phyloP scores from a whole-genome alignment of 2,888 invertebrate genomes.

The Ectemnius continuus region DNA sequence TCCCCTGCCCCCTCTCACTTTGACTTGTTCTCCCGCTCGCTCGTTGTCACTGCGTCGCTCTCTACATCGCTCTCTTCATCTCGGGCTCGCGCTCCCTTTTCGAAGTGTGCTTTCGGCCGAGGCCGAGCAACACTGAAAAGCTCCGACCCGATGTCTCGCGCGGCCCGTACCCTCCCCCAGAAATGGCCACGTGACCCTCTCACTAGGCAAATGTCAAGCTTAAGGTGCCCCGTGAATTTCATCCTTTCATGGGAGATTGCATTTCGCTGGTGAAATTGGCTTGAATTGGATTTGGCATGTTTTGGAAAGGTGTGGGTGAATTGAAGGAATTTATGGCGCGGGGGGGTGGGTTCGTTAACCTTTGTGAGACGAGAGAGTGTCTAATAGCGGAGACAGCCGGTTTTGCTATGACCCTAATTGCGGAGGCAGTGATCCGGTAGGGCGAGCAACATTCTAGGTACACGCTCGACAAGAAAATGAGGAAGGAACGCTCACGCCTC shows the following conservation, averaged over 20 bases:
- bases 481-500: neutral
- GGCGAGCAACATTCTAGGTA: neutral
- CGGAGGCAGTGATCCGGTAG: constrained; percentile 6
- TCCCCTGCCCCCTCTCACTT: neutral
- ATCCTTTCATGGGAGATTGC: too few species aligned
- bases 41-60: too few species aligned
- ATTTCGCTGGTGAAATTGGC: too few species aligned
- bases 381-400: constrained; percentile 33
- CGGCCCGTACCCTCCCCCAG: constrained; percentile 38
- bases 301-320: too few species aligned
- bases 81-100: constrained; percentile 40
- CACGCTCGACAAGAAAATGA: neutral
- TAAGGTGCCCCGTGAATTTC: too few species aligned
- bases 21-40: too few species aligned
- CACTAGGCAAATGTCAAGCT: constrained; percentile 48
- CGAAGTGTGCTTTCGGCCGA: constrained; percentile 47
- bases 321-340: too few species aligned
- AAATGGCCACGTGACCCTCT: constrained; percentile 51
- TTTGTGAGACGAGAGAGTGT: too few species aligned
- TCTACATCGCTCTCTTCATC: too few species aligned
- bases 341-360: too few species aligned
- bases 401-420: constrained; percentile 51
- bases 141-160: constrained; percentile 25
- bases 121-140: constrained; percentile 30
- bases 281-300: too few species aligned